phyloP scores from a whole-genome alignment of 1,140 invertebrate species.

The Aphidius gifuensis region DNA sequence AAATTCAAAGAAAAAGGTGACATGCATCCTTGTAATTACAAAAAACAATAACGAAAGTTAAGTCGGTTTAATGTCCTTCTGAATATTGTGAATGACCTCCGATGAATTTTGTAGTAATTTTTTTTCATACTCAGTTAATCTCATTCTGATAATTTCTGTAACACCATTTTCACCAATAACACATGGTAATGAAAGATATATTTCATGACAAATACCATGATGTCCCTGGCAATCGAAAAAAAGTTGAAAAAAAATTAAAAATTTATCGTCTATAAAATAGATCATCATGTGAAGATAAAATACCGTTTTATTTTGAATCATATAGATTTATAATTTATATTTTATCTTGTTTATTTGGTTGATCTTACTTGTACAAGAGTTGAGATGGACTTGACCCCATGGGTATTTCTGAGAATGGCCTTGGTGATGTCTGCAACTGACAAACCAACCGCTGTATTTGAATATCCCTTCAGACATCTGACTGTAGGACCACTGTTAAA shows the following conservation, averaged over 20 bases:
- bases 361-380: constrained; percentile 56
- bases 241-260: constrained; percentile 2
- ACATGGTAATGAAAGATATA: constrained; percentile 61
- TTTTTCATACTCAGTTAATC: constrained; percentile 56
- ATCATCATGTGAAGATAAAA: background rate
- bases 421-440: constrained; percentile 55
- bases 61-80: constrained; percentile 38
- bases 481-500: constrained; percentile 53
- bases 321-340: background rate
- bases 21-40: too few relatives aligned
- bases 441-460: constrained; percentile 57
- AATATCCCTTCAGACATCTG: constrained; percentile 59
- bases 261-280: background rate
- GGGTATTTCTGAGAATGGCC: constrained; percentile 55
- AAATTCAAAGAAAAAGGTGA: too few relatives aligned
- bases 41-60: constrained; percentile 8
- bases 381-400: constrained; percentile 57
- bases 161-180: constrained; percentile 58
- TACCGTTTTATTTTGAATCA: constrained; percentile 1
- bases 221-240: constrained; percentile 50
- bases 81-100: constrained; percentile 46
- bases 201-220: constrained; percentile 59
- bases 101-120: constrained; percentile 54
- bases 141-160: constrained; percentile 57
- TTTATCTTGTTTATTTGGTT: background rate